phyloP scores from a whole-genome alignment of 2,888 invertebrate genomes.

The Andrena dorsata region DNA sequence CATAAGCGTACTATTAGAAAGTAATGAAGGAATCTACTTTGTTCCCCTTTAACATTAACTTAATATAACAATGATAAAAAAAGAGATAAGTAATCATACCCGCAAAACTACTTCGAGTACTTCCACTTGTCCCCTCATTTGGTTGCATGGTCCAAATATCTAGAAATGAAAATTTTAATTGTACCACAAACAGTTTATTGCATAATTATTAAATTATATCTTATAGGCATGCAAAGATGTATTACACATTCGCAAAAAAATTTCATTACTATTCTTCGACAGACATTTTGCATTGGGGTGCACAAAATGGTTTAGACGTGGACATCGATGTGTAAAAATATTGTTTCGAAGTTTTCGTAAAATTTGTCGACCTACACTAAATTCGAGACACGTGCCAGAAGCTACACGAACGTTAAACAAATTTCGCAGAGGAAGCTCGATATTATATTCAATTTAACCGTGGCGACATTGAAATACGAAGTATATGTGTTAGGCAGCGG shows the following conservation, averaged over 20 bases:
- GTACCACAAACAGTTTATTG: background rate
- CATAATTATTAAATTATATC: too few species aligned
- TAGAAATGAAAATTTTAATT: conserved; percentile 29
- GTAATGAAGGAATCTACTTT: background rate
- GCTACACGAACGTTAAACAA: conserved; percentile 9
- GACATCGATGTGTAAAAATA: background rate
- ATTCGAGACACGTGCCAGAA: conserved; percentile 22
- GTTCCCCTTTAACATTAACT: background rate
- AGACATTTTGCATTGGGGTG: too few species aligned
- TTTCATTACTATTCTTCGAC: too few species aligned
- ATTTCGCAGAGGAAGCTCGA: conserved; percentile 27
- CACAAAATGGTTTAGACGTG: background rate
- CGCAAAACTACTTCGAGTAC: conserved; percentile 50
- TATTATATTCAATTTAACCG: background rate
- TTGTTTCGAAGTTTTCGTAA: background rate
- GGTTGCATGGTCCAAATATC: conserved; percentile 56
- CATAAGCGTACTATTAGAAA: background rate
- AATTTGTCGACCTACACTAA: conserved; percentile 18
- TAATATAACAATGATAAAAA: background rate
- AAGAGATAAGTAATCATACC: conserved; percentile 41
- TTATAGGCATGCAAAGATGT: too few species aligned
- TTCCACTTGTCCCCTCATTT: conserved; percentile 49
- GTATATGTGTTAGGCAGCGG: conserved; percentile 22
- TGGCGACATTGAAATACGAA: conserved; percentile 15
- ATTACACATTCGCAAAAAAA: too few species aligned